These are phyloP conservation scores for Gambusia yucatana DNA, from an alignment of 2,797 vertebrate species.

Conservation along the genomic window DNA sequence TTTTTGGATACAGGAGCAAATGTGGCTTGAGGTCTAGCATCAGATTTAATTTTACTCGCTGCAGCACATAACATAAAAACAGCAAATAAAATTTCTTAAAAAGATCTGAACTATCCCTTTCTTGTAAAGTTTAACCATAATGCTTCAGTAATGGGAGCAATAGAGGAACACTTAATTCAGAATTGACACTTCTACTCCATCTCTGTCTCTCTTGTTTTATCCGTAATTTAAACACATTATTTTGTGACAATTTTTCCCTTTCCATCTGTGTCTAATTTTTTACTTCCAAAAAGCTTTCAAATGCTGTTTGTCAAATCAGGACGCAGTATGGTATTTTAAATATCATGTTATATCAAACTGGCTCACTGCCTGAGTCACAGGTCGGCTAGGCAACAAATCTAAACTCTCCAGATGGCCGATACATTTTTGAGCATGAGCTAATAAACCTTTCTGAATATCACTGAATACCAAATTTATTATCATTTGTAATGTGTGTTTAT, in stretches of 20 bases:
- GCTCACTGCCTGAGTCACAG: slow-evolving; percentile 55
- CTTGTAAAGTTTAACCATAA: not conserved
- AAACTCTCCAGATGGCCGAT: slow-evolving; percentile 59
- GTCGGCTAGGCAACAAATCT: slow-evolving; percentile 56
- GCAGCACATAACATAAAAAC: not conserved
- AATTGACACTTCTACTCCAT: not conserved
- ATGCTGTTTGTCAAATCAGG: slow-evolving; percentile 30
- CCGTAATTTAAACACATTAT: slow-evolving; percentile 33
- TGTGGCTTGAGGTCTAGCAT: not conserved
- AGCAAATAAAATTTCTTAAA: not conserved
- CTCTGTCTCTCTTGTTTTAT: not conserved
- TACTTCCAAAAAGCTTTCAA: slow-evolving; percentile 21
- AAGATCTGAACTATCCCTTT: not conserved
- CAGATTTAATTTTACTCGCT: not conserved
- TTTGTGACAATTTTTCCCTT: slow-evolving; percentile 31
- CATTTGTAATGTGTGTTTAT: not conserved
- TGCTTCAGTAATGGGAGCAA: not conserved
- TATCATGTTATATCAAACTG: slow-evolving; percentile 57
- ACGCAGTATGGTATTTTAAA: slow-evolving; percentile 36
- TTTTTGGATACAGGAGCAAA: not conserved
- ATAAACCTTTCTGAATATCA: slow-evolving; percentile 41
- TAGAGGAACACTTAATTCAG: too few relatives aligned
- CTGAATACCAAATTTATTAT: slow-evolving; percentile 28
- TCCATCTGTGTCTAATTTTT: slow-evolving; percentile 16
- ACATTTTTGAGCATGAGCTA: slow-evolving; percentile 42